Conservation (phyloP, 2,113 vertebrate species). For the Furnarius figulus region DNA sequence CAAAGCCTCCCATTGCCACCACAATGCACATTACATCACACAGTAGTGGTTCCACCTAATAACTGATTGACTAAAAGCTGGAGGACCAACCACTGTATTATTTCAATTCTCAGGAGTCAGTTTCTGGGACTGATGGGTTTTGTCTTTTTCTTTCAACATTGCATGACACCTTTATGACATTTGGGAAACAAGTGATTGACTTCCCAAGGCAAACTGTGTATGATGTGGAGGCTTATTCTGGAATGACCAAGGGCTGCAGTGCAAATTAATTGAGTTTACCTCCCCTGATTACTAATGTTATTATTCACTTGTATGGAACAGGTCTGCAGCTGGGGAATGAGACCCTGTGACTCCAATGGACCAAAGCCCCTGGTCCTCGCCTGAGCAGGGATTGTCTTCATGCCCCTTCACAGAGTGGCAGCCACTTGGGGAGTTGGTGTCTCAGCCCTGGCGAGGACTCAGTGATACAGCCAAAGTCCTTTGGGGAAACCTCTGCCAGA, state of each 20-base stretch:
- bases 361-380: not conserved
- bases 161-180: fast-evolving
- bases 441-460: not conserved
- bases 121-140: not conserved
- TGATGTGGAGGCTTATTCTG: not conserved
- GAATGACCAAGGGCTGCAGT: not conserved
- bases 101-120: not conserved
- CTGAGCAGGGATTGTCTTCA: not conserved
- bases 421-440: fast-evolving
- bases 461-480: not conserved
- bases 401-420: fast-evolving
- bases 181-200: not conserved
- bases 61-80: not conserved
- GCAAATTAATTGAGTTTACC: not conserved
- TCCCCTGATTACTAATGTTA: not conserved
- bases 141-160: not conserved
- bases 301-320: not conserved
- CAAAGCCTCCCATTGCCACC: not conserved
- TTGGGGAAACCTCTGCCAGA: not conserved
- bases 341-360: not conserved
- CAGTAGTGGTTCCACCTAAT: not conserved
- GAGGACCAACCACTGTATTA: not conserved
- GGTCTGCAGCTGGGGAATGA: not conserved
- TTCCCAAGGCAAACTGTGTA: not conserved
- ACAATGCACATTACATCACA: not conserved